Conservation (phyloP, 2,888 invertebrate species). For the Euzophera pinguis region DNA sequence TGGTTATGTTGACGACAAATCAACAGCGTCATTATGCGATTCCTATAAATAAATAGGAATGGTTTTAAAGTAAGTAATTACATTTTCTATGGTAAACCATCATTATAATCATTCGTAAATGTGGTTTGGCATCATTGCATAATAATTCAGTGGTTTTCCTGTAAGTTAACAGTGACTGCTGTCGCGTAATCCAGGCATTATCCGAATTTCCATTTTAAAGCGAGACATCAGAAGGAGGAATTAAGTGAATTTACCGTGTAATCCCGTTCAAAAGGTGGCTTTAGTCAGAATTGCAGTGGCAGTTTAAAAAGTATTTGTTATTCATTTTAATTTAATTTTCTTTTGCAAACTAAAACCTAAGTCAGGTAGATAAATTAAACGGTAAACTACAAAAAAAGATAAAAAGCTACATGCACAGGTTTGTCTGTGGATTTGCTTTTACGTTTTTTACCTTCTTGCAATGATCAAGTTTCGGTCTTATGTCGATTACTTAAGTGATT, state of each 20-base stretch:
- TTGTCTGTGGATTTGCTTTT: no score
- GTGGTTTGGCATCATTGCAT: not conserved
- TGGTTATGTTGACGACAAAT: no score
- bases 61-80: no score
- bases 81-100: not conserved
- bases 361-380: no score
- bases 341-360: not conserved
- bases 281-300: slow-evolving; percentile 14
- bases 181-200: slow-evolving; percentile 47
- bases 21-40: no score
- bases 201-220: slow-evolving; percentile 55
- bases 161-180: slow-evolving; percentile 17
- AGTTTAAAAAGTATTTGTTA: not conserved
- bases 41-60: no score
- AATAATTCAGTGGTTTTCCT: not conserved
- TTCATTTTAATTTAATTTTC: not conserved
- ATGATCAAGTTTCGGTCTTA: no score
- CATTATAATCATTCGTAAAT: not conserved
- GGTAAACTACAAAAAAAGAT: no score
- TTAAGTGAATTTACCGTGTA: slow-evolving; percentile 40
- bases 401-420: no score
- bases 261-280: slow-evolving; percentile 44
- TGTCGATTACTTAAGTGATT: no score
- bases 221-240: slow-evolving; percentile 39
- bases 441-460: no score